Base-by-base conservation (phyloP, 2,113 vertebrate species). In the Spheniscus mendiculus region DNA sequence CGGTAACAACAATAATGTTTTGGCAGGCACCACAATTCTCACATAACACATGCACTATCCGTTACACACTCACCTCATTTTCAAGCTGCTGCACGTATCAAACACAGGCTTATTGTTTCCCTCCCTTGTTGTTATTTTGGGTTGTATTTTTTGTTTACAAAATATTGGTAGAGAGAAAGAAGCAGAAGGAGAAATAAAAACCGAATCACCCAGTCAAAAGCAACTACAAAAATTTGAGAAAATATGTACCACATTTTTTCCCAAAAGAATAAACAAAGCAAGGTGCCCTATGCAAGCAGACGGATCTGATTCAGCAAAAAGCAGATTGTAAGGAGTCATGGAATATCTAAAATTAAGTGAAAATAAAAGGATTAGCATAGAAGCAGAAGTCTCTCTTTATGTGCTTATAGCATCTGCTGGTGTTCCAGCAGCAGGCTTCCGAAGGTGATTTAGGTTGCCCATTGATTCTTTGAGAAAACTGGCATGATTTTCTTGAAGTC, bases 21-120 rank as follows among this genome's bases (percentile, higher is more conserved):
- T 94, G 96, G 87, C 94, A 95, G 45, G 83, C 84, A 76, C 47
- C 45, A 29, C 42, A 67, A 47, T 80, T 85, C 87, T 94, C 94
- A 83, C 70, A 70, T 87, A 90, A 74, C 78, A 73, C 50, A 73
- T 58, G 29, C 65, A 59, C 63, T 74, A 74, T 65, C 81, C 78
- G 55, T 66, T 83, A 12, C 74, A 90, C 82, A 55, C 65, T 95
- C 92, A 78, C 83, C 94, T 89, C 83, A 8, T 53, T 91, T 93
- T 93, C 97, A 95, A 91, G 95, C 81, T 80, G 81, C 70, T 95
- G 89, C 96, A 89, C 6, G 93, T 47, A 94, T 45, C 87, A 42
- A 79, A 52, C 32, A 80, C 8, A 18, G 42, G 9, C 12, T 76
- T 70, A 40, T 40, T 89, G 42, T 58, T 91, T 72, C 66, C 23